Evolutionary conservation across 2,888 invertebrate genomes (phyloP).

Genomic region (Corbicula japonica): DNA sequence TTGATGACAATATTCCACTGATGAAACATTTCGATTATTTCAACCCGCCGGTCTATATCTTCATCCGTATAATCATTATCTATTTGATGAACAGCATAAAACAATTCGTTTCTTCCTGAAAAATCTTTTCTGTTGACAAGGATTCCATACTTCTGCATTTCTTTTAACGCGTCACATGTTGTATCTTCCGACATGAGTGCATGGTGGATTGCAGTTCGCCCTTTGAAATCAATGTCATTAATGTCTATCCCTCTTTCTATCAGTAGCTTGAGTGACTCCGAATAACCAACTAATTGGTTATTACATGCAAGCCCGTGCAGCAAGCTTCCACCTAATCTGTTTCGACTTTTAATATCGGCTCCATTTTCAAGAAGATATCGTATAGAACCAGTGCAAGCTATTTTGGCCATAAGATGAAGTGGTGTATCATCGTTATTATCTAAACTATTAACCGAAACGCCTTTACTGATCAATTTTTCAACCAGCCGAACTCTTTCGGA

Average conservation of each 20-base stretch:
- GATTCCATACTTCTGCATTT: slow-evolving; percentile 8
- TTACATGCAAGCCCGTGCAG: slow-evolving; percentile 25
- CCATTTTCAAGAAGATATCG: slow-evolving; percentile 38
- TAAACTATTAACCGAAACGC: slow-evolving; percentile 12
- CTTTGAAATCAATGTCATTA: slow-evolving; percentile 15
- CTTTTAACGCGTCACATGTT: slow-evolving; percentile 6
- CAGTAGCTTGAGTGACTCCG: neutral
- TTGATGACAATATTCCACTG: slow-evolving; percentile 16
- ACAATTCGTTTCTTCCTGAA: slow-evolving; percentile 32
- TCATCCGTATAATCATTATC: neutral
- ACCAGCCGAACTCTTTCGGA: neutral
- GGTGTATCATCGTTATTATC: slow-evolving; percentile 41
- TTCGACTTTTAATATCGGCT: slow-evolving; percentile 16
- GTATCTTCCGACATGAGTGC: slow-evolving; percentile 21
- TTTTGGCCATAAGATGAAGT: slow-evolving; percentile 21
- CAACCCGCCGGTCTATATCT: slow-evolving; percentile 4
- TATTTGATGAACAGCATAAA: slow-evolving; percentile 9
- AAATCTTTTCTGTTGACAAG: slow-evolving; percentile 6
- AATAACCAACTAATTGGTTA: slow-evolving; percentile 11
- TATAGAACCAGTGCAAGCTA: slow-evolving; percentile 18
- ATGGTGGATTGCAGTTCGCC: slow-evolving; percentile 26
- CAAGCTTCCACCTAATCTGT: slow-evolving; percentile 21
- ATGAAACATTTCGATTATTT: slow-evolving; percentile 18
- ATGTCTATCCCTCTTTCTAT: slow-evolving; percentile 8
- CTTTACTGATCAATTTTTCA: slow-evolving; percentile 7